These are phyloP conservation scores for Paragorgia papillata DNA, from an alignment of 92 coral and sea anemone species.

Conservation along the genomic window DNA sequence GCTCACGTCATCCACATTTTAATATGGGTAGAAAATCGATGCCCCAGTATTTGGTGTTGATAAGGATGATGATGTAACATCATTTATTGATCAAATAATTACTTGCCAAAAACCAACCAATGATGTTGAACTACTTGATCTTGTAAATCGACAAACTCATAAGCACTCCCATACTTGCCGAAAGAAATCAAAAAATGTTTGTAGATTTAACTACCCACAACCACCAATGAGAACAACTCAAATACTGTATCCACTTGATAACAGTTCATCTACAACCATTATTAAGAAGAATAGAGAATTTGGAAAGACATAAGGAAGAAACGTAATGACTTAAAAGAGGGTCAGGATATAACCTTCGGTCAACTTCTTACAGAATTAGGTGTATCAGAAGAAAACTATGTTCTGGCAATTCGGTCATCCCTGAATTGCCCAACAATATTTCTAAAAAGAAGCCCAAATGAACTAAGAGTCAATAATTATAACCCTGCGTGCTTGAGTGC, in stretches of 20 bases:
- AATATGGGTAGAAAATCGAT: conserved; percentile 52
- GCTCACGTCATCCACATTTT: conserved; percentile 64
- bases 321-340: too few relatives aligned
- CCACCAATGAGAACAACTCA: conserved; percentile 59
- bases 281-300: not conserved
- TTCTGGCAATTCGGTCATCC: too few relatives aligned
- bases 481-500: conserved; percentile 37
- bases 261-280: conserved; percentile 17
- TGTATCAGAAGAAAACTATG: conserved; percentile 16
- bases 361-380: conserved; percentile 23
- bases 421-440: conserved; percentile 35
- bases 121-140: conserved; percentile 52
- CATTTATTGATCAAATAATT: conserved; percentile 60
- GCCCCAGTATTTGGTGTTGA: too few relatives aligned
- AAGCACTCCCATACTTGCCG: conserved; percentile 61
- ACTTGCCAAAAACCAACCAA: conserved; percentile 54
- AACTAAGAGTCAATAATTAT: conserved; percentile 51
- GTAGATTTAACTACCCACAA: conserved; percentile 58
- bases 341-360: conserved; percentile 10
- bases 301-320: not conserved
- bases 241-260: conserved; percentile 59
- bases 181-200: conserved; percentile 17
- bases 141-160: conserved; percentile 56
- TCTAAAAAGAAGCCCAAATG: conserved; percentile 46
- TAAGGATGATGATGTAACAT: conserved; percentile 53